phyloP scores from a whole-genome alignment of 2,888 invertebrate genomes.

The Drosophila limbata region DNA sequence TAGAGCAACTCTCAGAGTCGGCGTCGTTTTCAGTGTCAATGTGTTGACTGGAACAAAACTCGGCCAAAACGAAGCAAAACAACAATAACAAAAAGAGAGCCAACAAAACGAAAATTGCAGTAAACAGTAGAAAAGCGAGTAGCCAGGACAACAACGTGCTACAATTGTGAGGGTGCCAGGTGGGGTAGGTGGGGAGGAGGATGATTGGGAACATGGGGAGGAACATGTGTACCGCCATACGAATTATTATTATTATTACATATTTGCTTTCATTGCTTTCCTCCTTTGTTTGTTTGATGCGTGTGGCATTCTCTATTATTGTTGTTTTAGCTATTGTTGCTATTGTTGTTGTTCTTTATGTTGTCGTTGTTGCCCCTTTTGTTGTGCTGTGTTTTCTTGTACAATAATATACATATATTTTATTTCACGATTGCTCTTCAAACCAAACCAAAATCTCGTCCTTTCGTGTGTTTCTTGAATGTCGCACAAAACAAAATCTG shows the following conservation, averaged over 20 bases:
- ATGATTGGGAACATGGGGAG: neutral
- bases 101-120: constrained; percentile 37
- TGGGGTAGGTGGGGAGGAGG: neutral
- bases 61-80: constrained; percentile 27
- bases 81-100: constrained; percentile 29
- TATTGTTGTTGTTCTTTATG: constrained; percentile 4
- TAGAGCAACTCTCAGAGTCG: constrained; percentile 23
- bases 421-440: constrained; percentile 36
- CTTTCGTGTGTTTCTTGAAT: constrained; percentile 1
- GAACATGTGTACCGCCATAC: constrained; percentile 49
- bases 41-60: constrained; percentile 59
- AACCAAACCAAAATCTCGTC: constrained; percentile 13
- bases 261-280: constrained; percentile 66
- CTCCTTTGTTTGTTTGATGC: constrained; percentile 36
- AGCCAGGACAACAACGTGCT: constrained; percentile 37
- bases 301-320: constrained; percentile 19
- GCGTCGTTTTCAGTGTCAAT: constrained; percentile 57
- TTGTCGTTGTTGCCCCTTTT: constrained; percentile 25
- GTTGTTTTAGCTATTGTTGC: constrained; percentile 7
- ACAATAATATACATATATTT: constrained; percentile 26
- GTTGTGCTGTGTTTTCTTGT: constrained; percentile 10
- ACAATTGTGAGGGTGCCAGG: neutral
- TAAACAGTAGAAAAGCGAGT: constrained; percentile 51
- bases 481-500: constrained; percentile 54
- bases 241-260: constrained; percentile 72